Evolutionary conservation across 2,888 invertebrate species (phyloP).

Genomic region (Drosophila limbata): DNA sequence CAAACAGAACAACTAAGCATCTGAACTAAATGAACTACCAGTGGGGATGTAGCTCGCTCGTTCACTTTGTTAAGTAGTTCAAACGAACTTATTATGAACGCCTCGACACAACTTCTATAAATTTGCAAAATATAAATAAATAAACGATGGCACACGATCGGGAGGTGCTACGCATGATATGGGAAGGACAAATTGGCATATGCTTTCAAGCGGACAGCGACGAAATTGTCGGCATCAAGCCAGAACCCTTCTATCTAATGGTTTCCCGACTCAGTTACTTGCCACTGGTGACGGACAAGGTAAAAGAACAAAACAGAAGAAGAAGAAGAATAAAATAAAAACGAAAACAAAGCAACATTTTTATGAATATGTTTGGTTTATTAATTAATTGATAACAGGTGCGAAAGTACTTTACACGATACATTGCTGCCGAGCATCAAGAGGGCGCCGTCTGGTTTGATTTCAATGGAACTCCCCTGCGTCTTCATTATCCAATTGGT

Average conservation of each 20-base stretch:
- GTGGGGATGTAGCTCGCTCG: background rate
- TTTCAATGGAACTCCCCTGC: constrained; percentile 95
- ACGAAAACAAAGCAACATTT: background rate
- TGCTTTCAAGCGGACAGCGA: constrained; percentile 95
- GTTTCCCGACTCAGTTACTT: constrained; percentile 97
- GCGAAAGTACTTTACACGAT: constrained; percentile 94
- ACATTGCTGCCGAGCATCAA: constrained; percentile 92
- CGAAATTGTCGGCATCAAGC: constrained; percentile 95
- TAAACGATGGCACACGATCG: constrained; percentile 95
- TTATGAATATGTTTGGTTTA: constrained; percentile 50
- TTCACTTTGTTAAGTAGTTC: background rate
- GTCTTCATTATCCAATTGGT: constrained; percentile 93
- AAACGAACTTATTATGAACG: background rate
- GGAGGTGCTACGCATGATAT: constrained; percentile 96
- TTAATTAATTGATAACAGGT: constrained; percentile 86
- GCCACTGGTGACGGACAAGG: constrained; percentile 97
- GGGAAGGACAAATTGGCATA: constrained; percentile 97
- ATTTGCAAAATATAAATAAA: constrained; percentile 42
- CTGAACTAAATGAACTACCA: no score
- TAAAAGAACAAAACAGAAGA: constrained; percentile 82
- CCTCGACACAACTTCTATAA: background rate
- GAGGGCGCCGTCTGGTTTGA: constrained; percentile 98
- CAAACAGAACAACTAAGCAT: no score
- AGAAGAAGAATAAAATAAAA: background rate
- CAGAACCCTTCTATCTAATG: constrained; percentile 97